A percentile compares a stretch with the other conserved stretches of the same genome.
phyloP scores from a whole-genome alignment of 1,140 invertebrate genomes.

The Holcopasites calliopsidis region DNA sequence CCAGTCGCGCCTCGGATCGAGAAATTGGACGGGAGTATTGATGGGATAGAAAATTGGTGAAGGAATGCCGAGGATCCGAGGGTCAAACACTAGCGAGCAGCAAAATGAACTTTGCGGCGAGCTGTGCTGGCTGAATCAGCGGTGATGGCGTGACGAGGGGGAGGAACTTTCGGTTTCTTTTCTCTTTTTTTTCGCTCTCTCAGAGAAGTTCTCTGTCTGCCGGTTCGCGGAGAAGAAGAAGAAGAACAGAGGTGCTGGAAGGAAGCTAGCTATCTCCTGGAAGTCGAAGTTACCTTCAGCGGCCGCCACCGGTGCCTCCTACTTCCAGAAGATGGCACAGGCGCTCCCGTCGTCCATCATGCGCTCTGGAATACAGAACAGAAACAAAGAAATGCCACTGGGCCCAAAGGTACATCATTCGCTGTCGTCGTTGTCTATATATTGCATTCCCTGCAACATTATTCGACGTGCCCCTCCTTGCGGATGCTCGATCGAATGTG shows the following conservation, averaged over 20 bases:
- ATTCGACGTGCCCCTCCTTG: slow-evolving; percentile 33
- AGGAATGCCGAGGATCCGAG: slow-evolving; percentile 52
- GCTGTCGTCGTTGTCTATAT: slow-evolving; percentile 52
- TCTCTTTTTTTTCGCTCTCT: slow-evolving; percentile 56
- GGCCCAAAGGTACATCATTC: slow-evolving; percentile 53
- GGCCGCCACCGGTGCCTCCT: slow-evolving; percentile 81
- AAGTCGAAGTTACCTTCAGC: slow-evolving; percentile 83
- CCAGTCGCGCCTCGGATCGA: slow-evolving; percentile 43
- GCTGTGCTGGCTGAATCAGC: slow-evolving; percentile 78
- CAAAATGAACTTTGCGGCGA: slow-evolving; percentile 76
- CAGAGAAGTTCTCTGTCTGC: slow-evolving; percentile 57
- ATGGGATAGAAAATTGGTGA: slow-evolving; percentile 39
- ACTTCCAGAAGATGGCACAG: slow-evolving; percentile 83
- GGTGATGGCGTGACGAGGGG: slow-evolving; percentile 75
- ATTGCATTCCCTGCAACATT: slow-evolving; percentile 7
- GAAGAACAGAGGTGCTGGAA: slow-evolving; percentile 72
- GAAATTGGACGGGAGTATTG: slow-evolving; percentile 37
- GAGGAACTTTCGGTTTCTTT: slow-evolving; percentile 59
- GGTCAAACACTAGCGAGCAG: slow-evolving; percentile 75
- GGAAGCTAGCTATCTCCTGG: slow-evolving; percentile 82
- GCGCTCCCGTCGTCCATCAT: slow-evolving; percentile 82
- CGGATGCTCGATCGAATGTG: slow-evolving; percentile 14
- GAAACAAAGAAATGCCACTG: slow-evolving; percentile 79
- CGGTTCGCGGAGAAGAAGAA: slow-evolving; percentile 69
- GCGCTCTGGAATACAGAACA: slow-evolving; percentile 84